Conservation (phyloP, 2,113 vertebrate genomes). For the Eurystomus gularis region DNA sequence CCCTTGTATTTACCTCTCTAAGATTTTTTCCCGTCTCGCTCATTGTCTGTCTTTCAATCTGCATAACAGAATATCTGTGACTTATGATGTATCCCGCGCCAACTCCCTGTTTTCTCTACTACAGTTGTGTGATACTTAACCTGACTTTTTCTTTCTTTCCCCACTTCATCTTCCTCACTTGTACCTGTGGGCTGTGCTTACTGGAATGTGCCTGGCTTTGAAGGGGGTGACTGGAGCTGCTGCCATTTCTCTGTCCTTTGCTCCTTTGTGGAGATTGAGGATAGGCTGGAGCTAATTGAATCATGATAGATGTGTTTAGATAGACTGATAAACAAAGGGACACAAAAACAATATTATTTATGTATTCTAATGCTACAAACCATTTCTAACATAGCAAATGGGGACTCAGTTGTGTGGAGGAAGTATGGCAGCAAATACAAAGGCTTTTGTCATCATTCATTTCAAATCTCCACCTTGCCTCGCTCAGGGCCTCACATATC, state of each 20-base stretch:
- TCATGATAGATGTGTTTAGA: background rate
- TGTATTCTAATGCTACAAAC: background rate
- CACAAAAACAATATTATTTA: background rate
- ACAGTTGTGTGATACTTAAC: rapidly evolving
- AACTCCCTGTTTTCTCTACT: background rate
- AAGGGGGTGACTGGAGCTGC: background rate
- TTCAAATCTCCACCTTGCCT: background rate
- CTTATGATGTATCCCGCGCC: rapidly evolving
- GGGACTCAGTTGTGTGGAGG: background rate
- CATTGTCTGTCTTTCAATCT: background rate
- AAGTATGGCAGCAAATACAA: background rate
- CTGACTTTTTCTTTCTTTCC: background rate
- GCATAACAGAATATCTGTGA: background rate
- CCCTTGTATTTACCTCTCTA: background rate
- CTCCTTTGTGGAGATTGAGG: background rate
- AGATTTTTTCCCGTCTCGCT: background rate
- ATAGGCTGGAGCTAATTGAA: background rate
- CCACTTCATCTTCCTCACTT: background rate
- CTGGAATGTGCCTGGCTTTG: background rate
- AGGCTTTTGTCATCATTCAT: background rate
- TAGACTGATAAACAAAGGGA: background rate
- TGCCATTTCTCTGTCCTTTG: background rate
- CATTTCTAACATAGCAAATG: background rate
- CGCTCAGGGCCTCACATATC: rapidly evolving
- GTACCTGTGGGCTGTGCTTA: background rate